Percentiles rank a stretch among this genome's conserved stretches.
phyloP scores from a whole-genome alignment of 2,113 vertebrate species.

The Hymenochirus boettgeri region DNA sequence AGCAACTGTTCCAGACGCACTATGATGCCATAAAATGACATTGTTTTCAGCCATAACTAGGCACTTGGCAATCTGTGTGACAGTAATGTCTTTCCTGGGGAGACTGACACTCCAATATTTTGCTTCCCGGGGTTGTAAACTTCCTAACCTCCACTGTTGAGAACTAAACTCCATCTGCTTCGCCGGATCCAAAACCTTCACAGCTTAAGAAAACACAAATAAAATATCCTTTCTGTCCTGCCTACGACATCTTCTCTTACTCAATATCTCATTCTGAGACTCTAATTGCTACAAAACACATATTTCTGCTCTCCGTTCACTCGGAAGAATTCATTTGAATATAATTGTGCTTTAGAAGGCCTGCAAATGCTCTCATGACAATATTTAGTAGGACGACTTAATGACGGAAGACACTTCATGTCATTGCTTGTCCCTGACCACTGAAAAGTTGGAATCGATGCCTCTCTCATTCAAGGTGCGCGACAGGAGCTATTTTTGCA shows the following conservation, averaged over 20 bases:
- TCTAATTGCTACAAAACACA: not conserved
- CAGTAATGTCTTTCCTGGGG: no score
- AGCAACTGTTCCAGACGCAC: no score
- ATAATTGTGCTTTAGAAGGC: slow-evolving; percentile 5
- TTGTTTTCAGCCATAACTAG: no score
- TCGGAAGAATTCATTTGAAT: not conserved
- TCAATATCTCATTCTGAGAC: not conserved
- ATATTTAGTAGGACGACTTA: slow-evolving; percentile 20
- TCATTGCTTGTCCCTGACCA: slow-evolving; percentile 11
- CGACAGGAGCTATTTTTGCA: slow-evolving; percentile 18
- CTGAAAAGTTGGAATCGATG: not conserved
- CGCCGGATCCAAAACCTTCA: no score
- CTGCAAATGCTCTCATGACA: slow-evolving; percentile 20
- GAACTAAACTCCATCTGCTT: no score
- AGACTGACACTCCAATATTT: no score
- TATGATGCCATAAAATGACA: no score
- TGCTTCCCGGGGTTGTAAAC: no score
- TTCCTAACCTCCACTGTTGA: no score
- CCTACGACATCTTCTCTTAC: not conserved
- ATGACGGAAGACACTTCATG: slow-evolving; percentile 5
- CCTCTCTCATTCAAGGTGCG: not conserved
- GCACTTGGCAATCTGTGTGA: no score
- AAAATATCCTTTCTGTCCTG: no score
- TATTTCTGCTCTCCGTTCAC: not conserved
- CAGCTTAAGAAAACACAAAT: no score